These are phyloP conservation scores for Aldabrachelys gigantea DNA, from an alignment of 2,113 vertebrate species.

Conservation along the genomic window DNA sequence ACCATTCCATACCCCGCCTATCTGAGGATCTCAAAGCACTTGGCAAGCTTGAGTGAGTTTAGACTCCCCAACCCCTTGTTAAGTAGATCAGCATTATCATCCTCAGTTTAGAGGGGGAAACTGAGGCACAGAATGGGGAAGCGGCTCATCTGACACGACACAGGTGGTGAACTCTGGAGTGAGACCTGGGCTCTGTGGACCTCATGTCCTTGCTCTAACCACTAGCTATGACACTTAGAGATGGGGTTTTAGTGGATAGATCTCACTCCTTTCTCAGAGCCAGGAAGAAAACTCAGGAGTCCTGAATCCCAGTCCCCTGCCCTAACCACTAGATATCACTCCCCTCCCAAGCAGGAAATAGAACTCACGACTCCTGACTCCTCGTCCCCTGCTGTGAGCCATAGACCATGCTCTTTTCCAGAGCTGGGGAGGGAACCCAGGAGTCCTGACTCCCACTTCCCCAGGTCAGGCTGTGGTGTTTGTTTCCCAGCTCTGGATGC, in stretches of 20 bases:
- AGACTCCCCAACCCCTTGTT: not conserved
- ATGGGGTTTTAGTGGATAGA: not conserved
- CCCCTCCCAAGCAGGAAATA: not conserved
- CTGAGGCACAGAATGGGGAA: not conserved
- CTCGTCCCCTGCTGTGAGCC: not conserved
- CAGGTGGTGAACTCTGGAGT: not conserved
- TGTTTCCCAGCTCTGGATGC: constrained; percentile 63
- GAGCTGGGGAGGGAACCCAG: not conserved
- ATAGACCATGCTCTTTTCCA: not conserved
- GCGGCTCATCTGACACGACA: not conserved
- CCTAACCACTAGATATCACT: not conserved
- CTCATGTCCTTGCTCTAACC: not conserved
- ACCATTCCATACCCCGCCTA: not conserved
- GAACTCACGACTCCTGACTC: not conserved
- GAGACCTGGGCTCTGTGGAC: not conserved
- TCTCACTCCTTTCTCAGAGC: not conserved
- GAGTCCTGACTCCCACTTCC: not conserved
- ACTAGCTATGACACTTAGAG: not conserved
- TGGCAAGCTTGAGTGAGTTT: not conserved
- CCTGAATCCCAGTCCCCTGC: not conserved
- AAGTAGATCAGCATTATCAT: not conserved
- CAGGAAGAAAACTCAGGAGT: not conserved
- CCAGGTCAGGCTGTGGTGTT: not conserved
- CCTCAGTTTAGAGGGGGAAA: not conserved
- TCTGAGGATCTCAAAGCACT: not conserved